Evolutionary conservation across 2,888 invertebrate species (phyloP), one percentile per base, ranked within the genome.

Genomic region (Tyria jacobaeae): DNA sequence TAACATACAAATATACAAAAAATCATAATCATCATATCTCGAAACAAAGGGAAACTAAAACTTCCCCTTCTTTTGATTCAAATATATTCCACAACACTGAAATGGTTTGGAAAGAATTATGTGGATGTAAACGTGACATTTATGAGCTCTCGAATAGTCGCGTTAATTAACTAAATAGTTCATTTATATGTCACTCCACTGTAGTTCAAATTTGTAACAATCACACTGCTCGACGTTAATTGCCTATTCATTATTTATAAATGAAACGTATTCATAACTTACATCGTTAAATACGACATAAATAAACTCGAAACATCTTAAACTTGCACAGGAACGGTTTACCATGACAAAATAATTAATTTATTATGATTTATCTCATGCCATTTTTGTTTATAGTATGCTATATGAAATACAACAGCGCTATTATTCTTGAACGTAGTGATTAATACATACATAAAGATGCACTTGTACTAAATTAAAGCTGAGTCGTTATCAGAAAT

Each of bases 111-210:
- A 82, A 88, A 87, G 89, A 91, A 80, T 86, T 89, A 90, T 90
- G 81, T 78, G 78, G 76, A 84, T 87, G 85, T 89, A 84, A 85
- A 84, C 83, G 80, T 89, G 93, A 92, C 92, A 84, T 86, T 92
- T 86, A 92, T 89, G 87, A 76, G 71, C 78, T 80, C 77, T 85
- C 77, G 78, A 88, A 89, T 83, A 81, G 83, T 70, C 76, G 80
- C 82, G 87, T 89, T 91, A 91, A 92, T 92, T 91, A 91, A 87
- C 84, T 79, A 79, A 85, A 86, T 85, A 80, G 85, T 80, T 83
- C 84, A 84, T 85, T 85, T 80, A 81, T 82, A 75, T 74, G 82
- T 80, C 81, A 63, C 73, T 80, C 73, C 71, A 84, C 83, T 81
- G 85, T 84, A 78, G 75, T 84, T 87, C 80, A 80, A 87, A 87